These are phyloP conservation scores for Centroberyx gerrardi DNA, from an alignment of 2,797 vertebrate species.

Conservation along the genomic window DNA sequence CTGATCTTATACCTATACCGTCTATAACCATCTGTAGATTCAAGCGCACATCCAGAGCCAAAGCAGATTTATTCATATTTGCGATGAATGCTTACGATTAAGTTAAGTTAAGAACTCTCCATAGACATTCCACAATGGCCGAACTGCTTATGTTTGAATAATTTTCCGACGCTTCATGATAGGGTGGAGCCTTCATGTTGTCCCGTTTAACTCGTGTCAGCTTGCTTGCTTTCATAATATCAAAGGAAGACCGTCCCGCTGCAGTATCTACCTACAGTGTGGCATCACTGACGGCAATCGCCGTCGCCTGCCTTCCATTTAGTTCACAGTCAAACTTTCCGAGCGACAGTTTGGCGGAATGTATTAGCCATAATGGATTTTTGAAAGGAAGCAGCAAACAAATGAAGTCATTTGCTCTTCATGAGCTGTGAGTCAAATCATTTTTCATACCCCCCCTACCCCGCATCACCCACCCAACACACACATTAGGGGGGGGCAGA, in stretches of 20 bases:
- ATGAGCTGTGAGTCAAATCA: constrained; percentile 50
- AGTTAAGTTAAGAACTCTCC: not conserved
- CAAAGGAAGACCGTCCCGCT: not conserved
- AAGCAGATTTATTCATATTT: constrained; percentile 43
- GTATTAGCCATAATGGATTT: constrained; percentile 72
- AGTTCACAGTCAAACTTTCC: constrained; percentile 41
- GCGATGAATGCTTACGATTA: not conserved
- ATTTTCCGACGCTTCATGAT: not conserved
- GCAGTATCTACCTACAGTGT: constrained; percentile 11
- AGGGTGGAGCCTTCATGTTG: not conserved
- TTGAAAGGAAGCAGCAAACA: constrained; percentile 54
- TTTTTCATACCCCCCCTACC: constrained; percentile 44
- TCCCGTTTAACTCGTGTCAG: not conserved
- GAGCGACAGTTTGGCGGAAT: constrained; percentile 66
- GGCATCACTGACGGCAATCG: constrained; percentile 20
- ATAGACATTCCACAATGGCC: not conserved
- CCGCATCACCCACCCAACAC: not conserved
- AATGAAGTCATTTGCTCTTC: constrained; percentile 64
- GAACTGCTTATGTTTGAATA: not conserved
- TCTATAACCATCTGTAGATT: constrained; percentile 31
- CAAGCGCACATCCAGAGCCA: constrained; percentile 36
- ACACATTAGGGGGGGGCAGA: constrained; percentile 49
- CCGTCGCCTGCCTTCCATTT: constrained; percentile 43
- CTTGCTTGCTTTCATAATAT: constrained; percentile 10
- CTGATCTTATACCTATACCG: constrained; percentile 8